Conservation (phyloP, 2,113 vertebrate species). For the Serilophus lunatus region DNA sequence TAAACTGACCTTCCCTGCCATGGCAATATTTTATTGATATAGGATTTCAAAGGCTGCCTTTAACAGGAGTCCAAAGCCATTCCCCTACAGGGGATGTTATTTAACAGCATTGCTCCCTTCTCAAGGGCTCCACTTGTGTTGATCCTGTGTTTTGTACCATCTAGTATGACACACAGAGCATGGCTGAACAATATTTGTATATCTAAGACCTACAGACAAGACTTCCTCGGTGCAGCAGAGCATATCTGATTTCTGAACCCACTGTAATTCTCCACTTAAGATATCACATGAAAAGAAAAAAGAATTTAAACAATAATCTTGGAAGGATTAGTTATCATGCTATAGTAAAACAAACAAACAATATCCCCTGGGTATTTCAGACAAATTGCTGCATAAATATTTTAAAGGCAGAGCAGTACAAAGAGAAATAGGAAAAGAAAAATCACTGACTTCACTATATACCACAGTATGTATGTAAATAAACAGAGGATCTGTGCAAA, state of each 20-base stretch:
- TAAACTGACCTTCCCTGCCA: constrained; percentile 59
- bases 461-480: background rate
- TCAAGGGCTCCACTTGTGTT: background rate
- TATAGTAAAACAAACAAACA: constrained; percentile 42
- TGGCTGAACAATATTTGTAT: background rate
- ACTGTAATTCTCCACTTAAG: background rate
- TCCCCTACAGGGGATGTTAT: constrained; percentile 37
- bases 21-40: constrained; percentile 56
- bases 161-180: background rate
- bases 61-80: constrained; percentile 31
- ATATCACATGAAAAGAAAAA: constrained; percentile 3
- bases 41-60: constrained; percentile 67
- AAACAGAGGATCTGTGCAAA: background rate
- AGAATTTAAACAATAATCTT: background rate
- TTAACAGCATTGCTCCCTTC: constrained; percentile 2
- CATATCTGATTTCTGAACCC: constrained; percentile 37
- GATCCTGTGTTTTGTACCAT: background rate
- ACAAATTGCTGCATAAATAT: constrained; percentile 49
- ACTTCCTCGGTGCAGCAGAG: background rate
- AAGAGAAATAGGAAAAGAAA: background rate
- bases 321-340: background rate
- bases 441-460: background rate
- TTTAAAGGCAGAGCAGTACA: background rate
- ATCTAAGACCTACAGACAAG: constrained; percentile 33
- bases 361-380: constrained; percentile 7